phyloP scores from a whole-genome alignment of 2,113 vertebrate species.

The Cyphomyrus plagiostoma region DNA sequence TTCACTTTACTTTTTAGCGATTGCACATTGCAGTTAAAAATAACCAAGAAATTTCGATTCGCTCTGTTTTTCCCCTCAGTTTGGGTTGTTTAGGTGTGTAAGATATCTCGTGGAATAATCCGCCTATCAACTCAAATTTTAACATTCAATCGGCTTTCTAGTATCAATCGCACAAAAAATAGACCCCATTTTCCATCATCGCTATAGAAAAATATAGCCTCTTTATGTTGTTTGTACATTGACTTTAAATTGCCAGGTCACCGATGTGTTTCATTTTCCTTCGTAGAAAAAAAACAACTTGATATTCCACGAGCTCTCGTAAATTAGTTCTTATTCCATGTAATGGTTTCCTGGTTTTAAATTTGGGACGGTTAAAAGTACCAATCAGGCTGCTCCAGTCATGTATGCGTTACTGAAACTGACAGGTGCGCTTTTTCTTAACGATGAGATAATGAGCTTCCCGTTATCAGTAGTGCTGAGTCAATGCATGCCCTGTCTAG shows the following conservation, averaged over 20 bases:
- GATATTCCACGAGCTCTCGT: not conserved
- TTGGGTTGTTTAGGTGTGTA: not conserved
- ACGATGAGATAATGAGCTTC: not conserved
- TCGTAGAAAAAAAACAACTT: not conserved
- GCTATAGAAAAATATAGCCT: slow-evolving; percentile 6
- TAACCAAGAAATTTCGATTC: not conserved
- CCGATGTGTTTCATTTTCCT: not conserved
- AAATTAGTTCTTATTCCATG: not conserved
- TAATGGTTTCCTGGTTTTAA: not conserved
- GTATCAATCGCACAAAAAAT: not conserved
- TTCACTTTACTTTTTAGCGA: slow-evolving; percentile 25
- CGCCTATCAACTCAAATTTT: not conserved
- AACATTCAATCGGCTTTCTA: not conserved
- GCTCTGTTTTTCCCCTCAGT: not conserved
- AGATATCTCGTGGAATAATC: not conserved
- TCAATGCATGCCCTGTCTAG: slow-evolving; percentile 7
- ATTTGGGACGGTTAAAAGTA: not conserved
- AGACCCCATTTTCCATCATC: not conserved
- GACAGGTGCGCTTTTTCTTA: not conserved
- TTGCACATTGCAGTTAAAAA: slow-evolving; percentile 15
- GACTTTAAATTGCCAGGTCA: not conserved
- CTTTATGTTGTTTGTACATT: not conserved
- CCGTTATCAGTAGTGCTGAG: not conserved
- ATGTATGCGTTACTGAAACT: not conserved
- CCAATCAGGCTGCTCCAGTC: not conserved